Percentiles rank a stretch among this genome's conserved stretches.
Evolutionary conservation across 1,140 invertebrate species (phyloP).

Genomic region (Triops longicaudatus): DNA sequence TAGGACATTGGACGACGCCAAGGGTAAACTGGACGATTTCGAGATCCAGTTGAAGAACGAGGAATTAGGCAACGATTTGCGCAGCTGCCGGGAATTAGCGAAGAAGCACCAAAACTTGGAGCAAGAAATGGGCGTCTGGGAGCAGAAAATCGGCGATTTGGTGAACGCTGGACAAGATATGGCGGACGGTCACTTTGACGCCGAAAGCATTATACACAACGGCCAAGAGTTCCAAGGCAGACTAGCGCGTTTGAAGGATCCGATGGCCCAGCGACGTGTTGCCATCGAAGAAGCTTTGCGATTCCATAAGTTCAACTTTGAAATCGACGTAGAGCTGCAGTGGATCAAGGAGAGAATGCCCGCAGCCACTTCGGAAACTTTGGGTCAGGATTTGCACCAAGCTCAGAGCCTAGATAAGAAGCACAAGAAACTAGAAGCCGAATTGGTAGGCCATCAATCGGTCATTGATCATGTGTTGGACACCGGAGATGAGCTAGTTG

Average conservation of each 20-base stretch:
- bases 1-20: slow-evolving; percentile 62
- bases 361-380: slow-evolving; percentile 61
- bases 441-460: slow-evolving; percentile 70
- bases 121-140: slow-evolving; percentile 66
- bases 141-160: slow-evolving; percentile 64
- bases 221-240: slow-evolving; percentile 65
- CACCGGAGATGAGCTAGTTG: slow-evolving; percentile 58
- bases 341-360: slow-evolving; percentile 89
- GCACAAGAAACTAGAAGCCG: slow-evolving; percentile 80
- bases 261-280: slow-evolving; percentile 52
- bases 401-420: slow-evolving; percentile 87
- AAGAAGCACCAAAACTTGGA: slow-evolving; percentile 78
- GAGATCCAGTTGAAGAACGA: slow-evolving; percentile 48
- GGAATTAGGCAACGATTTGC: slow-evolving; percentile 71
- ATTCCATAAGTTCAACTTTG: slow-evolving; percentile 90
- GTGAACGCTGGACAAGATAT: slow-evolving; percentile 74
- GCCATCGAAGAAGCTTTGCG: slow-evolving; percentile 76
- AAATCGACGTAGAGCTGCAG: slow-evolving; percentile 84
- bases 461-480: slow-evolving; percentile 72
- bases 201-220: slow-evolving; percentile 68
- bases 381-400: slow-evolving; percentile 77
- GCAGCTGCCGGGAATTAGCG: slow-evolving; percentile 77
- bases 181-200: slow-evolving; percentile 89
- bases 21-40: slow-evolving; percentile 63
- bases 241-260: slow-evolving; percentile 37